Evolutionary conservation across 35 echinoderm and acorn worm genomes (phyloP), one percentile per base, ranked within the genome.

Genomic region (Heliocidaris tuberculata): DNA sequence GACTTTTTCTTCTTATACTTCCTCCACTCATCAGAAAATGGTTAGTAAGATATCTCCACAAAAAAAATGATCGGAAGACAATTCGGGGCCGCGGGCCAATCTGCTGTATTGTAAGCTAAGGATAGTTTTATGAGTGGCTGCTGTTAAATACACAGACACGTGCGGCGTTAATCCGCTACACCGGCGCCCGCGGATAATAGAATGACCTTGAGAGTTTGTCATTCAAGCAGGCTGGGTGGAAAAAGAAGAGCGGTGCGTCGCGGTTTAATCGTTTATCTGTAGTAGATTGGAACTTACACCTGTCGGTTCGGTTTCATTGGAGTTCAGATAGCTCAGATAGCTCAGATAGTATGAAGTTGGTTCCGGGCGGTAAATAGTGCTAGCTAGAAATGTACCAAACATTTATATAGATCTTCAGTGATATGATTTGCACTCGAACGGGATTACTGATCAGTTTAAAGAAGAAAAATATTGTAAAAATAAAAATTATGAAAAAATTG

Each of bases 281-380:
- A 78, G 65, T 78, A 78, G 65, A 78, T 78, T 21, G 65, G 65
- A 78, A 78, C 65, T 78, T 27, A 78, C 65, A 78, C 65, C 65
- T 78, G 65, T 19, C 65, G 65, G 27, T 78, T 78, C 65, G 65
- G 65, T 78, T 56, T 78, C 65, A 27, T 78, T n/a, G 65, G 7
- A 78, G 21, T 78, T n/a, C 65, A 78, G 65, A n/a, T n/a, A n/a
- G n/a, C n/a, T n/a, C n/a, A n/a, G n/a, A n/a, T n/a, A n/a, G n/a
- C n/a, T n/a, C n/a, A n/a, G n/a, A 78, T 78, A n/a, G 65, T 7
- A 78, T 24, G 65, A 78, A n/a, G 21, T 78, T n/a, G 65, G 65
- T 78, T 78, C 6, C 19, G 65, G 1, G 65, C 5, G 65, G 8
- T 19, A 78, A 15, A 60, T 78, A 78, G 4, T 24, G 65, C 27